These are phyloP conservation scores for Diadema setosum DNA, from an alignment of 35 echinoderm and acorn worm genomes.

Conservation along the genomic window DNA sequence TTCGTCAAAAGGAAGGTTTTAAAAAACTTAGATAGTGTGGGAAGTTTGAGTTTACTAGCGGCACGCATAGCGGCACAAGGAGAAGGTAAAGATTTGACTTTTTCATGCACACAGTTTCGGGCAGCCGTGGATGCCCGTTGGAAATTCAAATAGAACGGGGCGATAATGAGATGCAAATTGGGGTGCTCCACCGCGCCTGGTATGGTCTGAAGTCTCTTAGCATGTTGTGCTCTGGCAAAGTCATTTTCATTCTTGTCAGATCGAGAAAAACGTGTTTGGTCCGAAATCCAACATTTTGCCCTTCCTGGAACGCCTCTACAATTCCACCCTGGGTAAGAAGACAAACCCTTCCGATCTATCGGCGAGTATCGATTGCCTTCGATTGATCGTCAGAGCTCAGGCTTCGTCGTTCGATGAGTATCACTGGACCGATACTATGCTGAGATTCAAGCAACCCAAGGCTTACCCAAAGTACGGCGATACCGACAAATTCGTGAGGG, in stretches of 20 bases:
- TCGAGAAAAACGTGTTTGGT: neutral
- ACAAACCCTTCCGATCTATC: conserved; percentile 72
- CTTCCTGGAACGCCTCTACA: neutral
- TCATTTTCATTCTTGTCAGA: neutral
- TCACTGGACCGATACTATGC: neutral
- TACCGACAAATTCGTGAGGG: conserved; percentile 58
- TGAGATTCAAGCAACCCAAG: neutral
- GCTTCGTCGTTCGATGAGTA: neutral
- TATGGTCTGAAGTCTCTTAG: too few relatives aligned
- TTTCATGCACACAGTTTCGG: too few relatives aligned
- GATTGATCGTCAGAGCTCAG: conserved; percentile 48
- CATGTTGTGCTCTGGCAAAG: too few relatives aligned
- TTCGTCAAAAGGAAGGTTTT: too few relatives aligned
- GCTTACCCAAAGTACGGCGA: conserved; percentile 39
- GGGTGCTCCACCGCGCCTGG: too few relatives aligned
- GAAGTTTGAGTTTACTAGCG: too few relatives aligned
- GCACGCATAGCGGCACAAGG: too few relatives aligned
- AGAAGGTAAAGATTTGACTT: too few relatives aligned
- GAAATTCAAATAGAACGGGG: too few relatives aligned
- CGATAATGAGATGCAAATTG: too few relatives aligned
- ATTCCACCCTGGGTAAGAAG: conserved; percentile 15
- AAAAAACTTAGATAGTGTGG: too few relatives aligned
- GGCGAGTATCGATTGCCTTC: conserved; percentile 40
- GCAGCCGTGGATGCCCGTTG: too few relatives aligned
- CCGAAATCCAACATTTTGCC: neutral